Conservation (phyloP, 2,888 invertebrate genomes). For the Leucozona laternaria region DNA sequence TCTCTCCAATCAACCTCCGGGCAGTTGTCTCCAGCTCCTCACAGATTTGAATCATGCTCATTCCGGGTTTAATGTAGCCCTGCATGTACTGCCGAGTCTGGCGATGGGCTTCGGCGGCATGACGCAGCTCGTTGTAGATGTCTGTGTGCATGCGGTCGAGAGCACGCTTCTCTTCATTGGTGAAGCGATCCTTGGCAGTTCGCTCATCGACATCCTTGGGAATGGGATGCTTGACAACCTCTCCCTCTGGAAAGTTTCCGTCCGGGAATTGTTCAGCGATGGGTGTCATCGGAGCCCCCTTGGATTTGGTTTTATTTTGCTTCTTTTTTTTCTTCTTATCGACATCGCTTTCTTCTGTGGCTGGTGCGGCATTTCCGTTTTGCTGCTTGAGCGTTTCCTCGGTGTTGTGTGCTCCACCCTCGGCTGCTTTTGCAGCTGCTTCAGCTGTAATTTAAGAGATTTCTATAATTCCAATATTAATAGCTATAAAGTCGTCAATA, state of each 20-base stretch:
- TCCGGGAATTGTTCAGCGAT: constrained; percentile 93
- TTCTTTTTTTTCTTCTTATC: constrained; percentile 83
- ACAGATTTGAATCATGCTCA: constrained; percentile 99
- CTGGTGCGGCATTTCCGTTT: constrained; percentile 81
- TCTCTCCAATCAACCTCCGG: constrained; percentile 95
- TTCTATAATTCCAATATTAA: neutral
- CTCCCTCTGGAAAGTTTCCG: constrained; percentile 94
- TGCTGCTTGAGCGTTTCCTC: constrained; percentile 60
- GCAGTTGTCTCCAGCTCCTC: constrained; percentile 97
- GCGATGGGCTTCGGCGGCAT: constrained; percentile 99
- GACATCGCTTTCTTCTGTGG: constrained; percentile 76
- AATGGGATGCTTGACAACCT: constrained; percentile 92
- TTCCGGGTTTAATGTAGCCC: constrained; percentile 97
- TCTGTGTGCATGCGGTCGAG: constrained; percentile 96
- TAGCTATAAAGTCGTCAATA: neutral
- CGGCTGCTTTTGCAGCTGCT: constrained; percentile 80
- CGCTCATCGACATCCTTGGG: constrained; percentile 88
- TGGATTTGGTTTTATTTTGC: constrained; percentile 88
- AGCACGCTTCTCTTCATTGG: constrained; percentile 94
- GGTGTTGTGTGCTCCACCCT: constrained; percentile 81
- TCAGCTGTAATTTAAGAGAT: constrained; percentile 77
- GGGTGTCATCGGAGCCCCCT: constrained; percentile 91
- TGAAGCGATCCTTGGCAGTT: constrained; percentile 93
- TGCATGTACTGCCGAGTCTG: constrained; percentile 91
- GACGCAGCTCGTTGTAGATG: constrained; percentile 96